Evolutionary conservation across 2,113 vertebrate species (phyloP).

Genomic region (Heterotilapia buettikoferi): DNA sequence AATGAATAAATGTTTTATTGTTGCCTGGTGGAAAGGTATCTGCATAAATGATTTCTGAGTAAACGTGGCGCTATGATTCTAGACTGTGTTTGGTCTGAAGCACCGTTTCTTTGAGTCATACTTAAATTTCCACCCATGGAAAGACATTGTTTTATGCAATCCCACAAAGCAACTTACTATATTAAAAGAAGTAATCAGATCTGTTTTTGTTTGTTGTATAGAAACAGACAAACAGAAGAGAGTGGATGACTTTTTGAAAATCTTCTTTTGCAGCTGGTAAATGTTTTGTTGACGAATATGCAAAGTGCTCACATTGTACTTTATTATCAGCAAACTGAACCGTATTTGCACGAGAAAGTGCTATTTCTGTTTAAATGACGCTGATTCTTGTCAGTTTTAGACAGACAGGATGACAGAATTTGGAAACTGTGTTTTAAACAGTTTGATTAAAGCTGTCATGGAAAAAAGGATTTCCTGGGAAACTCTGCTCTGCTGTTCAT

Average conservation of each 20-base stretch:
- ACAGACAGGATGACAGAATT: background rate
- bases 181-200: background rate
- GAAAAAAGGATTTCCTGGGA: conserved; percentile 21
- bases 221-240: background rate
- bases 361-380: background rate
- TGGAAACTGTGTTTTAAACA: background rate
- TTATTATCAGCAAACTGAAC: background rate
- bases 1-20: background rate
- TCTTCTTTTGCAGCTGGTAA: background rate
- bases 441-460: conserved; percentile 12
- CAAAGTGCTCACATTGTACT: background rate
- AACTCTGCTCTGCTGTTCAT: background rate
- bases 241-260: background rate
- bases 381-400: background rate
- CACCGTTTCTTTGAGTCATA: background rate
- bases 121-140: background rate
- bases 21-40: background rate
- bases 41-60: background rate
- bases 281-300: background rate
- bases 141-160: background rate
- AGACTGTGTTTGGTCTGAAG: background rate
- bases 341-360: background rate
- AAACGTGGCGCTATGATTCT: background rate
- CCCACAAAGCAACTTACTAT: background rate
- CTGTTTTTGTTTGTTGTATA: background rate